Evolutionary conservation across 1,140 invertebrate species (phyloP).

Genomic region (Drosophila persimilis): DNA sequence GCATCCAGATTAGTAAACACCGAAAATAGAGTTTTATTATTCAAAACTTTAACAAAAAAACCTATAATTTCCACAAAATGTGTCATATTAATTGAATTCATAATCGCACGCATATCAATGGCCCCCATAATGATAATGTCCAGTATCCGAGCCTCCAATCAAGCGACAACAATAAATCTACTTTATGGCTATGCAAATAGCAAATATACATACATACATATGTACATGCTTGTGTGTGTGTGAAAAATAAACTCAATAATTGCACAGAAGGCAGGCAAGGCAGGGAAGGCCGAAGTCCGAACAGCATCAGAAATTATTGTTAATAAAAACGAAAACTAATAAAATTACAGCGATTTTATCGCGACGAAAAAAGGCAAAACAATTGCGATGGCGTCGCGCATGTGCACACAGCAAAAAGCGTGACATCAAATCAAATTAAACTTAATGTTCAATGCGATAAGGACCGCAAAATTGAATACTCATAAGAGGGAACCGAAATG

Average conservation of each 20-base stretch:
- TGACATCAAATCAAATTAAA: slow-evolving; percentile 38
- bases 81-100: slow-evolving; percentile 55
- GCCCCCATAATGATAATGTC: slow-evolving; percentile 47
- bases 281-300: neutral
- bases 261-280: neutral
- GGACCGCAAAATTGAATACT: slow-evolving; percentile 9
- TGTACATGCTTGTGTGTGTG: slow-evolving; percentile 20
- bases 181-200: slow-evolving; percentile 52
- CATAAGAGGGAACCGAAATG: neutral
- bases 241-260: slow-evolving; percentile 41
- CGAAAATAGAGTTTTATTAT: neutral
- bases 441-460: slow-evolving; percentile 24
- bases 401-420: slow-evolving; percentile 23
- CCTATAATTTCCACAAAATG: slow-evolving; percentile 25
- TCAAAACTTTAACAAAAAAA: slow-evolving; percentile 2
- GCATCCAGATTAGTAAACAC: too few relatives aligned
- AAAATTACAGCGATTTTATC: slow-evolving; percentile 68
- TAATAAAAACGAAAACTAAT: slow-evolving; percentile 53
- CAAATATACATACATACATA: neutral
- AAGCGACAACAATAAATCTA: slow-evolving; percentile 29
- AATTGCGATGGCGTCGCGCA: slow-evolving; percentile 26
- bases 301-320: slow-evolving; percentile 28
- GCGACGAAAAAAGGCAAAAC: slow-evolving; percentile 23
- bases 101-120: slow-evolving; percentile 42
- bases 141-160: slow-evolving; percentile 42